Evolutionary conservation across 1,140 invertebrate genomes (phyloP), one percentile per base, ranked within the genome.

Genomic region (Gerris buenoi): DNA sequence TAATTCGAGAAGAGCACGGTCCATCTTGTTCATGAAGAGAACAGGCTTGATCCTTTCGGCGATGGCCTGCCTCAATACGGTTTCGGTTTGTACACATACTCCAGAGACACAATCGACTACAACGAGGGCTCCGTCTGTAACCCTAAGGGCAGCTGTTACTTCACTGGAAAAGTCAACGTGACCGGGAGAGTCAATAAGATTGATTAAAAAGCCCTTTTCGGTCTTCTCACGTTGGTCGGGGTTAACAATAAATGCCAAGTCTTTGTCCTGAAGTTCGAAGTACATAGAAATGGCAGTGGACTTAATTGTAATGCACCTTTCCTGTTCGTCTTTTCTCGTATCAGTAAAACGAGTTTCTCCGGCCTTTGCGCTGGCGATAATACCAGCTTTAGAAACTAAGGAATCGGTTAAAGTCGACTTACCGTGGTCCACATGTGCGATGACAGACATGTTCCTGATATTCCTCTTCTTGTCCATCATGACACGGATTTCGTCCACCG

Each of bases 1-100:
- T 74, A 98, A 81, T 79, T 98, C 95, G 1, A 98, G 82, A 56
- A 98, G 82, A 73, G 94, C 96, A 74, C 95, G 88, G 82, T 99
- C 97, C 96, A 99, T 98, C 81, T 98, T 98, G 88, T 99, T 98
- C 95, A 98, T 98, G 88, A 99, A 98, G 70, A 98, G 83, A 74
- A 98, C 93, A 65, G 96, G 96, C 87, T 97, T 97, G 75, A 99
- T 98, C 77, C 96, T 88, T 81, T 99, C 97, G 71, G 93, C 93
- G 79, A 99, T 98, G 68, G 96, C 96, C 79, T 99, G 97, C 83
- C 96, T 90, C 72, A 99, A 81, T 68, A 99, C 96, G 80, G 96
- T 98, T 81, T 98, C 96, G 66, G 96, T 99, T 81, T 99, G 96
- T 71, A 99, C 96, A 81, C 96, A 99, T 65, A 99, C 96, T 85